Conservation (phyloP, 2,888 invertebrate species). For the Morinoia aosen region DNA sequence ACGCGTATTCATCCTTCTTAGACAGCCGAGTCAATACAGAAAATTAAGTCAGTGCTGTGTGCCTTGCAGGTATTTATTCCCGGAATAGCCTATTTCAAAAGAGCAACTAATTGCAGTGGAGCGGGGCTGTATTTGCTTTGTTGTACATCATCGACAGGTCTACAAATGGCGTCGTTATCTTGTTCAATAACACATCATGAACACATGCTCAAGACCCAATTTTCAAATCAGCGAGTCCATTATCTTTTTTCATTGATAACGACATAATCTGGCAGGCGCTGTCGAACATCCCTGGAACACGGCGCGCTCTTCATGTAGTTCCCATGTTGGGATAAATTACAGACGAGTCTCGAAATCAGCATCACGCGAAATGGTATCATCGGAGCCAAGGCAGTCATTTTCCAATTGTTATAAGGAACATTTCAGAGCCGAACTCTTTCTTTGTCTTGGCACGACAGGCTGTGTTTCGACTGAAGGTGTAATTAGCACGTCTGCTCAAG, state of each 20-base stretch:
- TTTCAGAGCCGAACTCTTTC: background rate
- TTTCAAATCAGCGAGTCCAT: background rate
- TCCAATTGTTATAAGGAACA: conserved; percentile 32
- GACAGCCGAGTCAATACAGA: background rate
- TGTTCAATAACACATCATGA: background rate
- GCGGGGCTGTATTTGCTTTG: background rate
- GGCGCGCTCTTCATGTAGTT: background rate
- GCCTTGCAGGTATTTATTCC: background rate
- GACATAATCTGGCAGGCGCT: conserved; percentile 17
- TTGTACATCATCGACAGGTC: background rate
- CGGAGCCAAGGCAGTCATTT: conserved; percentile 9
- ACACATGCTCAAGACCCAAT: background rate
- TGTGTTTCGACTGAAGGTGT: background rate
- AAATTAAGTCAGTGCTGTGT: background rate
- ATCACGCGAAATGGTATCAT: background rate
- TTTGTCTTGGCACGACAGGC: conserved; percentile 25
- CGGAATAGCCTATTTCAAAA: background rate
- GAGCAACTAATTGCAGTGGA: background rate
- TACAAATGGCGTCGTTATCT: background rate
- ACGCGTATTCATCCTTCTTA: background rate
- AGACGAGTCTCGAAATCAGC: background rate
- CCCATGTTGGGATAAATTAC: background rate
- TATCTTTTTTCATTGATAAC: conserved; percentile 9
- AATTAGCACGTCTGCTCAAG: conserved; percentile 18
- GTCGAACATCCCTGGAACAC: background rate